phyloP scores from a whole-genome alignment of 2,113 vertebrate genomes.

The Dromas ardeola region DNA sequence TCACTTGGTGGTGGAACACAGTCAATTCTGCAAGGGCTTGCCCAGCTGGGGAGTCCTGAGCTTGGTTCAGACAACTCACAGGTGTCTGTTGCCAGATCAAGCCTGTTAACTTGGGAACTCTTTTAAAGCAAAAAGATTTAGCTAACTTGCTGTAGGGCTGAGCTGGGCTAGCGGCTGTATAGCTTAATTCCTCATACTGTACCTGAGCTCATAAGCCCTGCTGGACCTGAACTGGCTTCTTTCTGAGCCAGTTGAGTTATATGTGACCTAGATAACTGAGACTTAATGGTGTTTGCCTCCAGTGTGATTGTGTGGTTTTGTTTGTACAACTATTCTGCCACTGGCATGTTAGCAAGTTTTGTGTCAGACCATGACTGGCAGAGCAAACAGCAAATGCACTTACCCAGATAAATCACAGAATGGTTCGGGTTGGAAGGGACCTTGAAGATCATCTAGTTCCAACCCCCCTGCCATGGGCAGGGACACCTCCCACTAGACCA shows the following conservation, averaged over 20 bases:
- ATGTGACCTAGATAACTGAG: neutral
- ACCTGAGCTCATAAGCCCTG: neutral
- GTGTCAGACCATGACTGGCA: neutral
- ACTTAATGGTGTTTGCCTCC: neutral
- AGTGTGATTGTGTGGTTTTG: neutral
- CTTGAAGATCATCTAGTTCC: no score
- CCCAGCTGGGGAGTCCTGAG: neutral
- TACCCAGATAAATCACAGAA: neutral
- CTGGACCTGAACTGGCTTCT: neutral
- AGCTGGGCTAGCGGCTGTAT: neutral
- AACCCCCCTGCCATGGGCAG: no score
- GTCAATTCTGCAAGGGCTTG: neutral
- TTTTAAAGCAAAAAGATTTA: neutral
- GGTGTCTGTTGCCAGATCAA: neutral
- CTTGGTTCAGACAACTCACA: neutral
- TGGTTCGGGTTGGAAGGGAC: no score
- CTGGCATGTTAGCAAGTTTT: neutral
- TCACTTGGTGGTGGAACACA: neutral
- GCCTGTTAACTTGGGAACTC: neutral
- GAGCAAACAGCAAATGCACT: neutral
- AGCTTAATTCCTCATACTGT: neutral
- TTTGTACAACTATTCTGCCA: neutral
- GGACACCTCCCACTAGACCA: no score
- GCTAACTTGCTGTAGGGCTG: neutral
- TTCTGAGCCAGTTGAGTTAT: neutral